Evolutionary conservation across 2,888 invertebrate species (phyloP), one percentile per base, ranked within the genome.

Genomic region (Dolichomitus sp.): DNA sequence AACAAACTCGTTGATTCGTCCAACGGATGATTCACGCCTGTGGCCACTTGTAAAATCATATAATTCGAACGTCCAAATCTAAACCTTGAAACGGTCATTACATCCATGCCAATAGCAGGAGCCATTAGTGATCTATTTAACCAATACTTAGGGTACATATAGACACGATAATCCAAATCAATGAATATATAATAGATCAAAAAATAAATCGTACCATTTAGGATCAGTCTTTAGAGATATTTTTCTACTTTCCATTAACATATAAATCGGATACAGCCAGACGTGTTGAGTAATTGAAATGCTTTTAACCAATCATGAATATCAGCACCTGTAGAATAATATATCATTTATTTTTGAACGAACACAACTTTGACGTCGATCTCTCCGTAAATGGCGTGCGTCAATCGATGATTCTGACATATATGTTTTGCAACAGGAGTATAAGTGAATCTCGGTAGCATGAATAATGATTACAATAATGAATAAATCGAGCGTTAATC

Each of bases 401-500:
- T 37, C 37, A 40, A 37, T 61, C 61, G 37, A 17, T 37, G 33
- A 37, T 40, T 61, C 37, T 37, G 61, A 37, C 40, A 11, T 37
- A 61, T 17, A 37, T 19, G 19, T 37, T 61, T 61, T 17, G 61
- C 61, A 61, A 37, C 17, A 40, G 7, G 11, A 1, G 33, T 37
- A 12, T 37, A n/a, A 63, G 65, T 45, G 45, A 65, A 45, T 65
- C 23, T 65, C 65, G 12, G 45, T 65, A 27, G 42, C 14, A 27
- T 65, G 27, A 65, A 65, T 65, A 45, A 45, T 65, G 45, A 45
- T 65, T 40, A 45, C 23, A 23, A 27, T 77, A 42, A 74, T 75
- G 66, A 81, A 81, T 81, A 73, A 77, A 72, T 57, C 48, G 50
- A 66, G 17, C 50, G 72, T 57, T 72, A 45, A 57, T 48, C 40